Percentiles rank a stretch among this genome's conserved stretches.
Conservation (phyloP, 2,113 vertebrate genomes). For the Odontophorus gujanensis region DNA sequence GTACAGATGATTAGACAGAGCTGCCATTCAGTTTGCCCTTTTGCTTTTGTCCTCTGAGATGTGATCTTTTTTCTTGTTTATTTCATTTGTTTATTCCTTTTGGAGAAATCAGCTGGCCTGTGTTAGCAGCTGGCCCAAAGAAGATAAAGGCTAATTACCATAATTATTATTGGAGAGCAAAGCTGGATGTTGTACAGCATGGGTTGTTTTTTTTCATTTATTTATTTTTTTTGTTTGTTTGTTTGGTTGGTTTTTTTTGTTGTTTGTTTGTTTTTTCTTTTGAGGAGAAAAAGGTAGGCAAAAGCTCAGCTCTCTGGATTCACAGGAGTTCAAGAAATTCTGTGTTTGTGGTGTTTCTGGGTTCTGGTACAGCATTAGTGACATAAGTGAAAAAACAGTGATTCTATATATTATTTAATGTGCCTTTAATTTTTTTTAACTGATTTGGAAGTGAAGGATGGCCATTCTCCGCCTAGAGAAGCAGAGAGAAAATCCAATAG, state of each 20-base stretch:
- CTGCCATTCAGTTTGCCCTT: not conserved
- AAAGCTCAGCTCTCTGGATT: not conserved
- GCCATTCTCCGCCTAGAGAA: not conserved
- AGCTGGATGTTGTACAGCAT: not conserved
- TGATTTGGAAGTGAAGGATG: not conserved
- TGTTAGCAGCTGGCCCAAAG: not conserved
- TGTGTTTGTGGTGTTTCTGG: not conserved
- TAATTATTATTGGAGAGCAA: not conserved
- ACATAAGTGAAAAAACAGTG: not conserved
- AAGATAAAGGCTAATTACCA: not conserved
- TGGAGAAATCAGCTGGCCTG: conserved; percentile 6
- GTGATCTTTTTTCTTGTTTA: not conserved
- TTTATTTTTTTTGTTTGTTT: no score
- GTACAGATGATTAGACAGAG: not conserved
- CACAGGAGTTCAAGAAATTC: not conserved
- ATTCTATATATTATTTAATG: not conserved
- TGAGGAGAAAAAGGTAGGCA: not conserved
- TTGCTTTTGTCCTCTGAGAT: not conserved
- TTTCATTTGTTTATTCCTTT: conserved; percentile 1
- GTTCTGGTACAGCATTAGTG: not conserved
- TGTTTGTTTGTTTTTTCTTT: not conserved
- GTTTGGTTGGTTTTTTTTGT: not conserved
- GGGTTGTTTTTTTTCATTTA: not conserved
- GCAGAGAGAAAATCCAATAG: not conserved
- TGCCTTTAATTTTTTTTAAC: not conserved